Evolutionary conservation across 2,888 invertebrate species (phyloP).

Genomic region (Meteorus colon): DNA sequence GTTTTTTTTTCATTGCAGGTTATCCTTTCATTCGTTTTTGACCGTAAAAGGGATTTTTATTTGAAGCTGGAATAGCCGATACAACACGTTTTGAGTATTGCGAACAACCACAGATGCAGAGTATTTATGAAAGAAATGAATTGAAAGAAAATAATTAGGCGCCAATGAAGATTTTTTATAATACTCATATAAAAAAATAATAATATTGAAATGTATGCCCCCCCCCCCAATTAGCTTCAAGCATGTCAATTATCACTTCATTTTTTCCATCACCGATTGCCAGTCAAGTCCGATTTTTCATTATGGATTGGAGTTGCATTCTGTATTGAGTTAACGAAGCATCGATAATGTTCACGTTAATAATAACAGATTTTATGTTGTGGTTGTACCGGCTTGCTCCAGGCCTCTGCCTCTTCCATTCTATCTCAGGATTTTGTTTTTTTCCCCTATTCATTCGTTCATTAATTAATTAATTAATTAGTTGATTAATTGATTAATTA

Average conservation of each 20-base stretch:
- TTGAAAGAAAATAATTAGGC: slow-evolving; percentile 17
- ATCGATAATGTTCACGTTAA: slow-evolving; percentile 17
- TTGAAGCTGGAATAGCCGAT: slow-evolving; percentile 70
- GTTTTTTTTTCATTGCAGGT: not conserved
- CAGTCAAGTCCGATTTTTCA: slow-evolving; percentile 61
- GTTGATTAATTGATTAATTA: not conserved
- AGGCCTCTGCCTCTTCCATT: slow-evolving; percentile 60
- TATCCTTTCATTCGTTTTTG: not conserved
- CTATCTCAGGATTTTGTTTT: slow-evolving; percentile 1
- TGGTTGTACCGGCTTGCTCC: slow-evolving; percentile 73
- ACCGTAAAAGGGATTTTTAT: not conserved
- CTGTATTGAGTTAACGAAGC: slow-evolving; percentile 52
- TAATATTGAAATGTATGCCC: not conserved
- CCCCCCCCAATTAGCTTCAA: not conserved
- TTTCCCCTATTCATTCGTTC: slow-evolving; percentile 38
- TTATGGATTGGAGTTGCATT: slow-evolving; percentile 72
- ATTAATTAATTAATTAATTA: slow-evolving; percentile 38
- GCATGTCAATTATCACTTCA: not conserved
- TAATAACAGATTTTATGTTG: slow-evolving; percentile 51
- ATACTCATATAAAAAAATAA: not conserved
- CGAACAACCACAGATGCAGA: slow-evolving; percentile 58
- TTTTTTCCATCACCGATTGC: slow-evolving; percentile 59
- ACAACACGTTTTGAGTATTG: slow-evolving; percentile 66
- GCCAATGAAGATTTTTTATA: not conserved
- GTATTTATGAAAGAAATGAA: not conserved